Conservation (phyloP, 1,140 invertebrate genomes). For the Drosophila sechellia region DNA sequence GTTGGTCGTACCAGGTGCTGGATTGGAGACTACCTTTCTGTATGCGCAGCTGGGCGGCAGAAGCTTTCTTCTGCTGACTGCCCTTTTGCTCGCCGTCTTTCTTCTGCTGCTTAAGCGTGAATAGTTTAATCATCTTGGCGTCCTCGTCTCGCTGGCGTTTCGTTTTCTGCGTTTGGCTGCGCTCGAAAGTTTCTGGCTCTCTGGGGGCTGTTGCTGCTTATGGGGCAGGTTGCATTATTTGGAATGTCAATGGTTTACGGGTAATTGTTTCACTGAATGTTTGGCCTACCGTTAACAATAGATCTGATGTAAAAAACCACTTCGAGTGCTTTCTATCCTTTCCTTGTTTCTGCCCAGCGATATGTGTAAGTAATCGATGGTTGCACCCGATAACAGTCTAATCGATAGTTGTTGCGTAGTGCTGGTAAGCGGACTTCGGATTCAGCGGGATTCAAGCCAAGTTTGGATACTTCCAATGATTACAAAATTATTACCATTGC, state of each 20-base stretch:
- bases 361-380: conserved; percentile 23
- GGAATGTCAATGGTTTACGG: conserved; percentile 12
- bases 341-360: conserved; percentile 24
- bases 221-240: conserved; percentile 8
- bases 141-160: conserved; percentile 51
- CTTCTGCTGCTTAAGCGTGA: conserved; percentile 98
- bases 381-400: background rate
- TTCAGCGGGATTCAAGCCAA: background rate
- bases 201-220: conserved; percentile 8
- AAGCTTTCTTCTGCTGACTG: conserved; percentile 93
- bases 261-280: conserved; percentile 13
- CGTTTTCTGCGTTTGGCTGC: conserved; percentile 14
- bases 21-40: conserved; percentile 92
- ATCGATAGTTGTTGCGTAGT: background rate
- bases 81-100: conserved; percentile 96
- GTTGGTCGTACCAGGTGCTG: background rate
- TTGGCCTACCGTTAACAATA: conserved; percentile 42
- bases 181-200: conserved; percentile 10
- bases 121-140: conserved; percentile 96
- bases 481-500: no score
- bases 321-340: conserved; percentile 38
- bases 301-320: conserved; percentile 30
- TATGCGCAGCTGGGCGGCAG: conserved; percentile 97
- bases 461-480: no score
- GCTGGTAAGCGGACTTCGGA: background rate